These are phyloP conservation scores for Imbricaverruca yamaguchii DNA, from an alignment of 2,888 invertebrate genomes.

Conservation along the genomic window DNA sequence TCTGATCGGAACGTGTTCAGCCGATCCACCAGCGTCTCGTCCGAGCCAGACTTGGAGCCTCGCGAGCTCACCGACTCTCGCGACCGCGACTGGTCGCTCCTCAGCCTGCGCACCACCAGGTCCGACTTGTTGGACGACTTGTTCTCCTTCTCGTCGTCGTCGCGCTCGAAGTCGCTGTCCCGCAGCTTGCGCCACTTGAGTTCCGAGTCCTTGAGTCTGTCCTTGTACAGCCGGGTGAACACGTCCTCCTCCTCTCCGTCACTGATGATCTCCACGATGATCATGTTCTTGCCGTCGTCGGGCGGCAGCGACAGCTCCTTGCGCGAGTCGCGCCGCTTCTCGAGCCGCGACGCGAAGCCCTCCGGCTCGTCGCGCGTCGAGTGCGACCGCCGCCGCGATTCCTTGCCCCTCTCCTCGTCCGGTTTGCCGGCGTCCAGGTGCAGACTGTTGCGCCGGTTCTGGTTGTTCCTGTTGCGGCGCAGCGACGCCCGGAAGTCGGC, in stretches of 20 bases:
- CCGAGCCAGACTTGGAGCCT: not conserved
- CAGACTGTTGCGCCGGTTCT: not conserved
- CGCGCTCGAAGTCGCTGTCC: not conserved
- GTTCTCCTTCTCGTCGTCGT: not conserved
- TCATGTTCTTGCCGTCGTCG: not conserved
- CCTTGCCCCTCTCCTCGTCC: not conserved
- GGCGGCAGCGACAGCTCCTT: not conserved
- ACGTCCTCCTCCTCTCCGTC: not conserved
- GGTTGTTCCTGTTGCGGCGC: not conserved
- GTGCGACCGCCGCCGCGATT: not conserved
- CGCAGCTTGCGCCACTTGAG: slow-evolving; percentile 1
- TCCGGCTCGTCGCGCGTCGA: not conserved
- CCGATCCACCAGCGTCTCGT: not conserved
- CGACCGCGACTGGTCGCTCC: not conserved
- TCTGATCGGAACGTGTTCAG: not conserved
- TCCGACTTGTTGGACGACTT: not conserved
- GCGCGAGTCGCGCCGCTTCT: not conserved
- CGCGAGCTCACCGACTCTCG: not conserved
- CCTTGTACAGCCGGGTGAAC: not conserved
- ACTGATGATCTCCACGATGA: not conserved
- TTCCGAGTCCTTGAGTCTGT: not conserved
- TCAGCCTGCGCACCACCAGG: not conserved
- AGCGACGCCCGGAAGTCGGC: not conserved
- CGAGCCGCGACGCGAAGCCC: not conserved
- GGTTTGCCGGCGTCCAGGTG: not conserved